Conservation (phyloP, 2,113 vertebrate genomes). For the Anolis sagrei region DNA sequence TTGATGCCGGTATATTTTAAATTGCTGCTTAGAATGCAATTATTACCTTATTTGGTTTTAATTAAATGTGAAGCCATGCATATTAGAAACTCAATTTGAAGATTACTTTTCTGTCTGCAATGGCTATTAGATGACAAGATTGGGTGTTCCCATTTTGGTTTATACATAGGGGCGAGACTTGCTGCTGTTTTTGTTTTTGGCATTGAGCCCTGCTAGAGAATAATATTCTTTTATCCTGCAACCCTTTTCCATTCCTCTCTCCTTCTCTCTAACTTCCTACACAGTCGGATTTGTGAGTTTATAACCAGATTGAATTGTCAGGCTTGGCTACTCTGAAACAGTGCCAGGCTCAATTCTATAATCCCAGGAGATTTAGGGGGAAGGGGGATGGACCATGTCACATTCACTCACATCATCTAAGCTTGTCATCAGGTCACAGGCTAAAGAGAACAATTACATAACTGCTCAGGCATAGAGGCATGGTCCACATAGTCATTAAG, state of each 20-base stretch:
- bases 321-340: background rate
- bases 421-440: conserved; percentile 3
- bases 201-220: background rate
- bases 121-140: conserved; percentile 10
- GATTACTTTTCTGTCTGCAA: conserved; percentile 24
- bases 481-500: background rate
- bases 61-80: conserved; percentile 42
- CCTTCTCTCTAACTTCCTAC: background rate
- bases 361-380: conserved; percentile 56
- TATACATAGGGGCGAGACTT: background rate
- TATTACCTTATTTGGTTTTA: conserved; percentile 29
- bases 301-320: conserved; percentile 35
- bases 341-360: conserved; percentile 6
- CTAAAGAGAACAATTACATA: conserved; percentile 47
- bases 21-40: conserved; percentile 36
- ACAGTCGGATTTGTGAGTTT: conserved; percentile 20
- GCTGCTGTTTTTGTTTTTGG: background rate
- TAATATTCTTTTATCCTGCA: background rate
- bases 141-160: conserved; percentile 17
- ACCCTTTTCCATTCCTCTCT: background rate
- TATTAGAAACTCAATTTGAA: conserved; percentile 21
- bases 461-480: conserved; percentile 26
- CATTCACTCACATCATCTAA: conserved; percentile 34
- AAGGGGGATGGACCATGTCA: conserved; percentile 37
- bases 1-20: conserved; percentile 22